These are phyloP conservation scores for Panthera uncia DNA, from an alignment of 2,113 vertebrate species.

Conservation along the genomic window DNA sequence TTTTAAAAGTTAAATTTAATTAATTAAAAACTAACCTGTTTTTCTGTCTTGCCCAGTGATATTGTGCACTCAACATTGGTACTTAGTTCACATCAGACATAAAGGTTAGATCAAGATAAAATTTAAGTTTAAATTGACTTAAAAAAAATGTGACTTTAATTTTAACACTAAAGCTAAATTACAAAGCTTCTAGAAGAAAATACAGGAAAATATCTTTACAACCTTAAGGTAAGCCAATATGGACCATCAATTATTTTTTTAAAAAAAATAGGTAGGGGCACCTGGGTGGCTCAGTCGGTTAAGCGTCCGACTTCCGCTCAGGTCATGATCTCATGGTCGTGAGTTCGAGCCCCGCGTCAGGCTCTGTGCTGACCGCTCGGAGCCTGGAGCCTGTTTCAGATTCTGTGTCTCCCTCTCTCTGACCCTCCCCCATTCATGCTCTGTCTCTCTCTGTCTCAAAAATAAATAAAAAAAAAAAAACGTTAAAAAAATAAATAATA, in stretches of 20 bases:
- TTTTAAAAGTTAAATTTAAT: too few relatives aligned
- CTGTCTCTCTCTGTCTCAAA: too few relatives aligned
- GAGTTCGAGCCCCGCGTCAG: too few relatives aligned
- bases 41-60: background rate
- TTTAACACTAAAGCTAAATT: background rate
- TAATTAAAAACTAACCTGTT: background rate
- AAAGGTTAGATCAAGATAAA: background rate
- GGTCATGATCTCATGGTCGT: too few relatives aligned
- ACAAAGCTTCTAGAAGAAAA: background rate
- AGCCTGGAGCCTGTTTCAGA: too few relatives aligned
- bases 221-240: background rate
- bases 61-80: background rate
- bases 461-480: background rate
- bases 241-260: background rate
- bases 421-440: too few relatives aligned
- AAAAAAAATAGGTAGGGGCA: too few relatives aligned
- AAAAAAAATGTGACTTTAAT: background rate
- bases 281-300: too few relatives aligned
- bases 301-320: too few relatives aligned
- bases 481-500: background rate
- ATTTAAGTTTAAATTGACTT: background rate
- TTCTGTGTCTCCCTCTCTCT: too few relatives aligned
- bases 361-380: too few relatives aligned
- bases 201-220: background rate
- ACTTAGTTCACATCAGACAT: background rate